Percentiles rank a stretch among this genome's conserved stretches.
phyloP scores from a whole-genome alignment of 2,797 vertebrate genomes.

The Agapornis canus region DNA sequence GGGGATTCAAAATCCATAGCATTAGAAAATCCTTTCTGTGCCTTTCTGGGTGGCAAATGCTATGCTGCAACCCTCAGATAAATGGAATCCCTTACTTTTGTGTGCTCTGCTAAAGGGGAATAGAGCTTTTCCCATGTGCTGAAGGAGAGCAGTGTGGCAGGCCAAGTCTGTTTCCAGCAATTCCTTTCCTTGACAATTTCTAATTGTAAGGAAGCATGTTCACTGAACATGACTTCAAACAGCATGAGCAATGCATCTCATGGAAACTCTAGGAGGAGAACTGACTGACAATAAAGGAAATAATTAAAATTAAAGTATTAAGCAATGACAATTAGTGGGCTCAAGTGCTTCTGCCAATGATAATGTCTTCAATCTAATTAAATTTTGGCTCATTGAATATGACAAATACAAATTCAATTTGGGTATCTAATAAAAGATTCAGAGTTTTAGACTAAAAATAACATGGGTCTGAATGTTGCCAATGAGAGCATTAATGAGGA shows the following conservation, averaged over 20 bases:
- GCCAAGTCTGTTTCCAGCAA: background rate
- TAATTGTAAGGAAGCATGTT: background rate
- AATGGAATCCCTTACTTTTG: background rate
- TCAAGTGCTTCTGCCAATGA: slow-evolving; percentile 17
- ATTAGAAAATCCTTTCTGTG: background rate
- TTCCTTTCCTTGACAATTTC: background rate
- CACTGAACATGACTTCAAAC: background rate
- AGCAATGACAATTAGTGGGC: slow-evolving; percentile 39
- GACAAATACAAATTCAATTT: slow-evolving; percentile 58
- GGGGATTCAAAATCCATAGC: background rate
- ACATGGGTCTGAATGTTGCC: background rate
- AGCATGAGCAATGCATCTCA: background rate
- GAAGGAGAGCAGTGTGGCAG: background rate
- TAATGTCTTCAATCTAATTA: slow-evolving; percentile 63
- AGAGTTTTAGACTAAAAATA: background rate
- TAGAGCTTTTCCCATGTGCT: background rate
- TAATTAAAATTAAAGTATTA: slow-evolving; percentile 29
- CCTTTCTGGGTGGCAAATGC: background rate
- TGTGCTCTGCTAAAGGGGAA: background rate
- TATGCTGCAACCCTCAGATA: background rate
- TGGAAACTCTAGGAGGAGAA: background rate
- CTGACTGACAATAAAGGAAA: slow-evolving; percentile 9
- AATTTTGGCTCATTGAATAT: slow-evolving; percentile 65
- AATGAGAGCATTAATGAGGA: slow-evolving; percentile 2
- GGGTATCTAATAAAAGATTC: background rate